Evolutionary conservation across 2,888 invertebrate genomes (phyloP).

Genomic region (Cheiracanthium punctorium): DNA sequence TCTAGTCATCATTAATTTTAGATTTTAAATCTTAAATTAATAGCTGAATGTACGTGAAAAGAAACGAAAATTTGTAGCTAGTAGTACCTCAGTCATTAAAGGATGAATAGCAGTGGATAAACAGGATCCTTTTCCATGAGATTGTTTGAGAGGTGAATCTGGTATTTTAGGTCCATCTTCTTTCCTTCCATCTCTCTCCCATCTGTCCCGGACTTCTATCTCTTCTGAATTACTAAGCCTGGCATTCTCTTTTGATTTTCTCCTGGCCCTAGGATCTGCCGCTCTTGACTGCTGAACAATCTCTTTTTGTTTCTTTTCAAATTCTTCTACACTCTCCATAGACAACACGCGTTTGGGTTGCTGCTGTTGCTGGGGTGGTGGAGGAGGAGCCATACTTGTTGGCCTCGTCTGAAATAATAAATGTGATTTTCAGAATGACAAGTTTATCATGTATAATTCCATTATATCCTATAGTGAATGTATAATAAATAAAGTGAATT

Average conservation of each 20-base stretch:
- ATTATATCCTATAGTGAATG: too few relatives aligned
- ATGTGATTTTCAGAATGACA: too few relatives aligned
- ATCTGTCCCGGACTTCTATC: conserved; percentile 1
- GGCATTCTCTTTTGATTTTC: conserved; percentile 11
- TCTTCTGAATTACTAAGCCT: conserved; percentile 15
- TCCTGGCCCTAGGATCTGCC: background rate
- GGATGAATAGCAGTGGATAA: conserved; percentile 73
- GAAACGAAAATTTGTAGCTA: too few relatives aligned
- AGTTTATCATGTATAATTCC: too few relatives aligned
- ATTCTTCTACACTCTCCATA: conserved; percentile 17
- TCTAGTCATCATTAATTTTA: too few relatives aligned
- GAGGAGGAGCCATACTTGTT: conserved; percentile 63
- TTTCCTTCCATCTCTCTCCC: conserved; percentile 48
- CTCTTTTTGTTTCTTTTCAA: conserved; percentile 45
- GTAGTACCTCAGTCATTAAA: conserved; percentile 74
- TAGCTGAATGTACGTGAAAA: too few relatives aligned
- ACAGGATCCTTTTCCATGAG: conserved; percentile 76
- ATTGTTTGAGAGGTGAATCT: conserved; percentile 38
- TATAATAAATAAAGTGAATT: too few relatives aligned
- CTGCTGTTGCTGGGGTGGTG: conserved; percentile 35
- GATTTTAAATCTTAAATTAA: too few relatives aligned
- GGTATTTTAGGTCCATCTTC: conserved; percentile 25
- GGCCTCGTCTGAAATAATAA: conserved; percentile 50
- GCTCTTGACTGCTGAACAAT: background rate
- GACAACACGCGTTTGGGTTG: conserved; percentile 22